Percentiles rank a stretch among this genome's conserved stretches.
phyloP scores from a whole-genome alignment of 2,797 vertebrate species.

The Hylomyscus alleni region DNA sequence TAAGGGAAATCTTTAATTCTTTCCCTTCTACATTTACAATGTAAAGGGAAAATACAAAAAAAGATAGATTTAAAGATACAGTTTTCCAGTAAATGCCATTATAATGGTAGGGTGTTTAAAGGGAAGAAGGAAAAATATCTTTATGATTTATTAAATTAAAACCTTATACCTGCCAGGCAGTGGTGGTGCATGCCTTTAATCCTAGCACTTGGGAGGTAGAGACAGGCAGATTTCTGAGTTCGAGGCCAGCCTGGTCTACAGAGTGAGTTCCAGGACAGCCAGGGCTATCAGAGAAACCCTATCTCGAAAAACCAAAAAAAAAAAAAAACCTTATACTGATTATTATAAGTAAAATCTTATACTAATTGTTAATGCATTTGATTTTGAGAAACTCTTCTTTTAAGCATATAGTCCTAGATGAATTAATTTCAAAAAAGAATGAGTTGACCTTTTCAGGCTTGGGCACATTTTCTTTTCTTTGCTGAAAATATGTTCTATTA shows the following conservation, averaged over 20 bases:
- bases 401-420: slow-evolving; percentile 56
- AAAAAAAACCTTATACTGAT: no score
- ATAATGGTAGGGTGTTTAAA: not conserved
- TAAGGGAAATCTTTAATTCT: slow-evolving; percentile 45
- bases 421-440: slow-evolving; percentile 52
- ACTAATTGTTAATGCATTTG: slow-evolving; percentile 42
- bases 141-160: slow-evolving; percentile 56
- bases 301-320: no score
- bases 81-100: slow-evolving; percentile 22
- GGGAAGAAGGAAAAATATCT: slow-evolving; percentile 8
- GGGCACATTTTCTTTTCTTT: slow-evolving; percentile 52
- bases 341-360: not conserved
- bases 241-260: no score
- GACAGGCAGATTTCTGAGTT: no score
- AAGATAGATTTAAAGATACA: slow-evolving; percentile 10
- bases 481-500: slow-evolving; percentile 58
- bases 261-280: no score
- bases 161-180: not conserved
- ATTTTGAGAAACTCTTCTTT: slow-evolving; percentile 50
- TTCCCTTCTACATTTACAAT: slow-evolving; percentile 59
- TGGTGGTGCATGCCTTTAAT: no score
- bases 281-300: no score
- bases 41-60: slow-evolving; percentile 12
- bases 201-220: no score
- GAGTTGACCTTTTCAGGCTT: slow-evolving; percentile 36